Base-by-base conservation (phyloP, 2,888 invertebrate genomes). In the Acleris emargana region DNA sequence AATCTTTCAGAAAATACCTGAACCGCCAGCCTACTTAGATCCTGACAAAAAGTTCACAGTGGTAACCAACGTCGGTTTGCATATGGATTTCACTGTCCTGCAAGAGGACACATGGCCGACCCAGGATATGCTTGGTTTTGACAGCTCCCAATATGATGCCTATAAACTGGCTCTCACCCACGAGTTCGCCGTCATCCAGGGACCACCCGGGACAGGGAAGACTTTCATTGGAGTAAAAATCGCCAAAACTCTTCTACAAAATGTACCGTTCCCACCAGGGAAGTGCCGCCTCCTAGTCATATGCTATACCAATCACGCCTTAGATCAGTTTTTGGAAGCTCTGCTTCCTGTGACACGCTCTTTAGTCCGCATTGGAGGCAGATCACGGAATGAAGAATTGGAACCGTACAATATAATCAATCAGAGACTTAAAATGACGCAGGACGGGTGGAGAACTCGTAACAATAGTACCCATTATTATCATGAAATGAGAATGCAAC, bases 191-290 rank as follows among this genome's bases (percentile, higher is more conserved):
- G 92, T 97, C 1, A 96, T 97, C 71, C 97, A 97, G 86, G 97
- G 97, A 0, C 97, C 97, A 1, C 97, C 97, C 0, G 97, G 97
- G 4, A 97, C 97, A 0, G 97, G 97, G 0, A 97, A 97, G 89
- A 97, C 97, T 0, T 96, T 93, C 79, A 82, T 97, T 11, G 97
- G 96, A 0, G 88, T 96, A 5, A 94, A 96, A 86, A 93, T 97
- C 18, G 94, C 95, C 0, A 86, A 94, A 72, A 91, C 94, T 0
- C 80, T 97, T n/a, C 76, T 97, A 7, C 76, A 93, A 60, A 96
- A 96, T 78, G 58, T 86, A 22, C 72, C 79, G 13, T 5, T 66
- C 6, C 0, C 11, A 3, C 17, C 47, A 1, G 58, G 54, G 1
- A 49, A 66, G 3, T 85, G 84, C 58, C 94, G 95, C 3, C 94